phyloP scores from a whole-genome alignment of 2,888 invertebrate species.

The Amiota minor region DNA sequence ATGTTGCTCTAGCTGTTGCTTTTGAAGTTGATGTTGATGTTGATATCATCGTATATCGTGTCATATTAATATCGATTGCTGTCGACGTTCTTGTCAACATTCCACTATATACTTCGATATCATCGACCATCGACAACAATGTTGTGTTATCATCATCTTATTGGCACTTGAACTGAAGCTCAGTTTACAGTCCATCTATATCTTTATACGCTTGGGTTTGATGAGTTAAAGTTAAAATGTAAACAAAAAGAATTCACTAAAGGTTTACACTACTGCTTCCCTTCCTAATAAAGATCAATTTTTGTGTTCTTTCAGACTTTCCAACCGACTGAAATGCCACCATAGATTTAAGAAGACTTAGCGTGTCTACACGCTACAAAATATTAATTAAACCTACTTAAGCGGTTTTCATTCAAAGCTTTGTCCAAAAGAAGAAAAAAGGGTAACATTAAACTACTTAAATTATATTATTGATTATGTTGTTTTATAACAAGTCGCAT shows the following conservation, averaged over 20 bases:
- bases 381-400: constrained; percentile 29
- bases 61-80: constrained; percentile 9
- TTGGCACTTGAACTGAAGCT: not conserved
- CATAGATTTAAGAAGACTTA: not conserved
- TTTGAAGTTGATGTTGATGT: not conserved
- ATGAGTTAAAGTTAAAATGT: not conserved
- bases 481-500: not conserved
- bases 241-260: constrained; percentile 4
- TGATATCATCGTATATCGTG: not conserved
- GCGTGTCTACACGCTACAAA: constrained; percentile 12
- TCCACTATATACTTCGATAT: no score
- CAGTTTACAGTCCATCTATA: constrained; percentile 6
- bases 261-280: not conserved
- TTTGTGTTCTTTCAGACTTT: not conserved
- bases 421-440: not conserved
- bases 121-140: no score
- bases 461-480: constrained; percentile 15
- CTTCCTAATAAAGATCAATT: not conserved
- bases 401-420: constrained; percentile 13
- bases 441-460: constrained; percentile 3
- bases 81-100: not conserved
- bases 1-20: not conserved
- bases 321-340: no score
- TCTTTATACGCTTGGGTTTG: not conserved
- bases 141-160: not conserved